A percentile compares a stretch with the other conserved stretches of the same genome.
phyloP scores from a whole-genome alignment of 2,888 invertebrate genomes.

The Meiosimyza decipiens region DNA sequence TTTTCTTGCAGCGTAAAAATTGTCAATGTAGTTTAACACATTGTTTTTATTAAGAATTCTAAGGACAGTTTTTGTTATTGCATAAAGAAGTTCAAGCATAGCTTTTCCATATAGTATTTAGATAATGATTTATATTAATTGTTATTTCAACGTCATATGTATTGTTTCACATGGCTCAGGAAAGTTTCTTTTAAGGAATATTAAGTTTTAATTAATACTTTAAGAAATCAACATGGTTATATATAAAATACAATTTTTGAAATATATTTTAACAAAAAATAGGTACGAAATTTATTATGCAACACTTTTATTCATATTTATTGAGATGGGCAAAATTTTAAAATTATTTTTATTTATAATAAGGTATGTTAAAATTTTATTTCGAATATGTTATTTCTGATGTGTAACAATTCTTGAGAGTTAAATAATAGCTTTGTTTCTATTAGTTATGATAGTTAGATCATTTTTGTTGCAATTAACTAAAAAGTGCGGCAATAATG shows the following conservation, averaged over 20 bases:
- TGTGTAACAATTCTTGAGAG: not conserved
- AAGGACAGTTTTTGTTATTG: conserved; percentile 19
- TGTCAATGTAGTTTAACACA: no score
- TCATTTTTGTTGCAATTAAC: conserved; percentile 5
- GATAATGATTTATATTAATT: conserved; percentile 8
- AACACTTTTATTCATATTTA: not conserved
- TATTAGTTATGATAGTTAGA: no score
- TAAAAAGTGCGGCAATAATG: conserved; percentile 1
- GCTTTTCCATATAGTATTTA: conserved; percentile 1
- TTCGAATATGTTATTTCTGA: conserved; percentile 4
- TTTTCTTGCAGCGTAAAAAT: no score
- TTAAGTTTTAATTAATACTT: conserved; percentile 32
- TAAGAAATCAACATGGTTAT: conserved; percentile 24
- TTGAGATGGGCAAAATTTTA: conserved; percentile 10
- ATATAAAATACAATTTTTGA: conserved; percentile 2
- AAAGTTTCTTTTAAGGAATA: conserved; percentile 19
- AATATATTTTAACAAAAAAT: conserved; percentile 1
- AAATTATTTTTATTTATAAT: conserved; percentile 8
- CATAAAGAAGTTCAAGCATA: conserved; percentile 20
- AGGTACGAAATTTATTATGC: not conserved
- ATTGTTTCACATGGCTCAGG: conserved; percentile 21
- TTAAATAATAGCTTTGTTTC: not conserved
- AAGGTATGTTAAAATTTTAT: not conserved
- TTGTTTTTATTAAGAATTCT: not conserved
- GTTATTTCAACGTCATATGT: conserved; percentile 12